Evolutionary conservation across 2,113 vertebrate species (phyloP), one percentile per base, ranked within the genome.

Genomic region (Hippotragus niger): DNA sequence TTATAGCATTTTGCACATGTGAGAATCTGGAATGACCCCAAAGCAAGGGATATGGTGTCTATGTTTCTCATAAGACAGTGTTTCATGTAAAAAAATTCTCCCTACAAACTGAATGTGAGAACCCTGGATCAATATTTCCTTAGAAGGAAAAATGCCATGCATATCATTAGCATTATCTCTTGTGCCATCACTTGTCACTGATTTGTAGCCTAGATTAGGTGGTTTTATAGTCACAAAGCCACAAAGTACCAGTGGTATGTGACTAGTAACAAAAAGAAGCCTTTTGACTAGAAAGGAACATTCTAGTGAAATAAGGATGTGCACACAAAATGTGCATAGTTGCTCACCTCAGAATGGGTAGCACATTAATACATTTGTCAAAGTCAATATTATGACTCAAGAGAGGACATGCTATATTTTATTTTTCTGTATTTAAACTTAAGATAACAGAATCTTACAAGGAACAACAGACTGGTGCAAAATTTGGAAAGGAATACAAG

Each of bases 151-250:
- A 60, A 52, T 29, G 19, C 9, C 40, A 62, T 11, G 47, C 45
- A 5, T 57, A 82, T 53, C 31, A 88, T 88, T 82, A n/a, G 19
- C 29, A 33, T 58, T 82, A 76, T 52, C 43, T 83, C 19, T 43
- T 94, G 21, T 94, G 57, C 74, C 52, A 83, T 93, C 40, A 64
- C 33, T 87, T 76, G 45, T 94, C 60, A 94, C 47, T 86, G 43
- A 90, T 55, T 19, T 33, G 27, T 40, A 62, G 14, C 5, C 5
- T 11, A 33, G n/a, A 33, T 31, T n/a, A 82, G 3, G 33, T 36
- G 11, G 12, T 43, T 40, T 91, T 53, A n/a, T 58, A 87, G 36
- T 90, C 55, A 83, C 25, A 93, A 45, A 92, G 40, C 15, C 16
- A 58, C 40, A 52, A 83, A 40, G 17, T 81, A 91, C 6, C 7